These are phyloP conservation scores for Pissodes strobi DNA, from an alignment of 1,140 invertebrate species.

Conservation along the genomic window DNA sequence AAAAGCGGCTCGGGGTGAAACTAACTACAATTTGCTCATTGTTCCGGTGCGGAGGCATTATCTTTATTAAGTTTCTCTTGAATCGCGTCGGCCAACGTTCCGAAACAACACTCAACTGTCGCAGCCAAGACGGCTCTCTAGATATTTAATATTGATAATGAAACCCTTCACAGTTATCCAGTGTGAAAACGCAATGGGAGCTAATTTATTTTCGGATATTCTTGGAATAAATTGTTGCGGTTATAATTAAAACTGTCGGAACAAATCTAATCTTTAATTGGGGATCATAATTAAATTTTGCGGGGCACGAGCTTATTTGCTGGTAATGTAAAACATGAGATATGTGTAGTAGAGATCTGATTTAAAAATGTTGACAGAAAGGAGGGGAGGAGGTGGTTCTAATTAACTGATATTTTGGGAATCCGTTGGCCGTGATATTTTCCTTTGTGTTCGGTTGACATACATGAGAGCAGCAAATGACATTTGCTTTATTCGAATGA, in stretches of 20 bases:
- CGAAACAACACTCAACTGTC: slow-evolving; percentile 47
- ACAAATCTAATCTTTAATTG: slow-evolving; percentile 38
- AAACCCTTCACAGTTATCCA: slow-evolving; percentile 45
- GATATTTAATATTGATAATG: slow-evolving; percentile 54
- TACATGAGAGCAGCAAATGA: too few relatives aligned
- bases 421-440: too few relatives aligned
- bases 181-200: slow-evolving; percentile 31
- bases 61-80: slow-evolving; percentile 54
- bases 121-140: slow-evolving; percentile 46
- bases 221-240: slow-evolving; percentile 42
- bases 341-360: too few relatives aligned
- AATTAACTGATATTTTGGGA: too few relatives aligned
- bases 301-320: too few relatives aligned
- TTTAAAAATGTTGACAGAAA: too few relatives aligned
- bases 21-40: slow-evolving; percentile 54
- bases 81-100: slow-evolving; percentile 35
- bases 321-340: too few relatives aligned
- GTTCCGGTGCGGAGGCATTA: slow-evolving; percentile 50
- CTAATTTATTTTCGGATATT: slow-evolving; percentile 50
- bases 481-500: too few relatives aligned
- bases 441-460: too few relatives aligned
- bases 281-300: slow-evolving; percentile 36
- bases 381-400: too few relatives aligned
- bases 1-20: slow-evolving; percentile 29
- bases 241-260: slow-evolving; percentile 47